Evolutionary conservation across 2,888 invertebrate genomes (phyloP).

Genomic region (Drosophila histrio): DNA sequence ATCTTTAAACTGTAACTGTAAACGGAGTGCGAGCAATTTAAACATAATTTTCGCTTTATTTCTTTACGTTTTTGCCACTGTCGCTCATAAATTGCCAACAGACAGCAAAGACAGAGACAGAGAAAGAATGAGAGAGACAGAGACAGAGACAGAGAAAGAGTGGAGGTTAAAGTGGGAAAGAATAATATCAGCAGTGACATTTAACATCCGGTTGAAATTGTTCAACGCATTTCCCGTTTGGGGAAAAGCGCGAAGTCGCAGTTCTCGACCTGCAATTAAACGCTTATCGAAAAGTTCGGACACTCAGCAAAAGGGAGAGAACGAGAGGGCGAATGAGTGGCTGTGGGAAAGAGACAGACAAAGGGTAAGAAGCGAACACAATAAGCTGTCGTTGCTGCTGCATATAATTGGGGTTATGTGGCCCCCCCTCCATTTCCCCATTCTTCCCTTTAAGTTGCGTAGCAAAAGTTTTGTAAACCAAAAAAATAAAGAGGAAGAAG

Average conservation of each 20-base stretch:
- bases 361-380: constrained; percentile 11
- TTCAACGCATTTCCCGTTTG: constrained; percentile 62
- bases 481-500: constrained; percentile 7
- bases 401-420: constrained; percentile 67
- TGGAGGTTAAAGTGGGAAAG: not conserved
- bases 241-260: constrained; percentile 25
- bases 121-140: not conserved
- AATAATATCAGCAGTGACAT: constrained; percentile 58
- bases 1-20: constrained; percentile 11
- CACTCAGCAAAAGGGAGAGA: not conserved
- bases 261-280: constrained; percentile 71
- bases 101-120: constrained; percentile 9
- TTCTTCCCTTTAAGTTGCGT: constrained; percentile 10
- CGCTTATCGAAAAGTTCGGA: constrained; percentile 71
- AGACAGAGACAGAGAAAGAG: not conserved
- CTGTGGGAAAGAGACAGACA: constrained; percentile 2
- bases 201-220: constrained; percentile 74
- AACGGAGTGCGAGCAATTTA: constrained; percentile 30
- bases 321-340: not conserved
- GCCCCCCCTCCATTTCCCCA: not conserved
- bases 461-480: constrained; percentile 23
- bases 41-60: constrained; percentile 50
- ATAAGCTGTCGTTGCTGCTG: constrained; percentile 46
- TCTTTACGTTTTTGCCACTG: constrained; percentile 28
- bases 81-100: constrained; percentile 61